Conservation (phyloP, 2,113 vertebrate species). For the Centrocercus urophasianus region DNA sequence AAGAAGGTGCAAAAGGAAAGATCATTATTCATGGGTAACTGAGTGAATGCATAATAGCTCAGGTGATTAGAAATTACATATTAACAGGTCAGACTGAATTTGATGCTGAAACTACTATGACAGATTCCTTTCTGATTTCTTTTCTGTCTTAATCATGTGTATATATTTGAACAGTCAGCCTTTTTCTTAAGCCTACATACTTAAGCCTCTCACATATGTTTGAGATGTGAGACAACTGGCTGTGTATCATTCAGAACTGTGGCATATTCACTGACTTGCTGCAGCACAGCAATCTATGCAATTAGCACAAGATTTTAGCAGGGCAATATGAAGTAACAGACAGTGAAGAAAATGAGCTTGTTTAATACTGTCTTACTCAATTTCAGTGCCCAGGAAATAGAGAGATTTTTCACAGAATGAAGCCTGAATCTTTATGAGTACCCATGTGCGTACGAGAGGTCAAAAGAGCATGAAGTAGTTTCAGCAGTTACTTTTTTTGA, state of each 20-base stretch:
- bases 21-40: not conserved
- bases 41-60: not conserved
- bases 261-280: not conserved
- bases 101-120: not conserved
- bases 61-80: not conserved
- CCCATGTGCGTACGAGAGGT: accelerated
- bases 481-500: not conserved
- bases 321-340: not conserved
- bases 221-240: not conserved
- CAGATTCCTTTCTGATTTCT: not conserved
- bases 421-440: not conserved
- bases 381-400: not conserved
- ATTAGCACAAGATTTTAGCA: not conserved
- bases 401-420: not conserved
- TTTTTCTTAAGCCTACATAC: not conserved
- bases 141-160: not conserved
- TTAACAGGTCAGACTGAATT: not conserved
- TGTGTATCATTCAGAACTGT: not conserved
- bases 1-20: not conserved
- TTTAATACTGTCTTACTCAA: not conserved
- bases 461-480: not conserved
- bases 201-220: accelerated
- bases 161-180: not conserved
- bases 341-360: not conserved
- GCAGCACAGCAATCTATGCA: not conserved